These are phyloP conservation scores for Teleogryllus occipitalis DNA, from an alignment of 1,140 invertebrate species.

Conservation along the genomic window DNA sequence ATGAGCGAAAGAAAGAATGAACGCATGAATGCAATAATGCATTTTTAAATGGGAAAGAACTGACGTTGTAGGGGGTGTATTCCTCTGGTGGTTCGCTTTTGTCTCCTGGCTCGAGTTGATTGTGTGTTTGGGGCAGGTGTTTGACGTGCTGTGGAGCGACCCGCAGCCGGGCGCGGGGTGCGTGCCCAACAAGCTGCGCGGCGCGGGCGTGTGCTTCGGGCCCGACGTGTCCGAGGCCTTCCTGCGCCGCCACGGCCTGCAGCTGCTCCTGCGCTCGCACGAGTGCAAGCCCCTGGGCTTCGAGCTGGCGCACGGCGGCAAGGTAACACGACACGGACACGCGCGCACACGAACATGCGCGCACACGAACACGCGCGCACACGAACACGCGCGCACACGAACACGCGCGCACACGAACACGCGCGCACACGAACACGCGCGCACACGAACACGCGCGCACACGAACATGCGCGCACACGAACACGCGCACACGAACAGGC, in stretches of 20 bases:
- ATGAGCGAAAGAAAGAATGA: background rate
- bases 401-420: background rate
- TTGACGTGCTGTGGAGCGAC: conserved; percentile 89
- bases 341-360: background rate
- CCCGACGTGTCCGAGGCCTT: conserved; percentile 75
- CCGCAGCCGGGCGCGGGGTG: conserved; percentile 65
- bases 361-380: background rate
- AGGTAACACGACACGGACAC: conserved; percentile 40
- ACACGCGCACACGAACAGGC: too few relatives aligned
- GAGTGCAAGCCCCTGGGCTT: conserved; percentile 89
- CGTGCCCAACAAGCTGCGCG: conserved; percentile 71
- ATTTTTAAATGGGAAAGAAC: background rate
- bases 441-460: too few relatives aligned
- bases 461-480: too few relatives aligned
- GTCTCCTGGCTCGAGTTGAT: too few relatives aligned
- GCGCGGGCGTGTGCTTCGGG: conserved; percentile 85
- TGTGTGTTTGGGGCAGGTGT: conserved; percentile 47
- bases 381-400: background rate
- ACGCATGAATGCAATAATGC: background rate
- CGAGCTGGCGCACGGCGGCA: conserved; percentile 73
- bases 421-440: too few relatives aligned
- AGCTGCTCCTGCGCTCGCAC: conserved; percentile 75
- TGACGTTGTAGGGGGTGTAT: too few relatives aligned
- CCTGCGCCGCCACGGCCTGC: conserved; percentile 62
- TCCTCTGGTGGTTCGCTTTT: too few relatives aligned